Conservation (phyloP, 1,140 invertebrate genomes). For the Aphaenogaster rudis region DNA sequence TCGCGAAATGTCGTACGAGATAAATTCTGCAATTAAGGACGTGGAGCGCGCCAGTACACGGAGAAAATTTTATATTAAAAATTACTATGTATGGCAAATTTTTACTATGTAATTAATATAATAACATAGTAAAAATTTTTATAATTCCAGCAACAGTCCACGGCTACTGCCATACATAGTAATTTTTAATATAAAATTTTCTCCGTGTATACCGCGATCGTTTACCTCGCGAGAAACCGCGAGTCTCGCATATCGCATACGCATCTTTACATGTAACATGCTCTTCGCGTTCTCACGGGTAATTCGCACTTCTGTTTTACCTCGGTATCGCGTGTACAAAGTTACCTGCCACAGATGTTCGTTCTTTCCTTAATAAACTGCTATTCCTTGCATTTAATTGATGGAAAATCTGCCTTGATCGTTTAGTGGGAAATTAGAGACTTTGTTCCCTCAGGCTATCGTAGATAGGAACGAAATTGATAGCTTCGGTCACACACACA, state of each 20-base stretch:
- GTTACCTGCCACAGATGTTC: background rate
- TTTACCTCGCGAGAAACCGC: conserved; percentile 43
- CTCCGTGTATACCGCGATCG: background rate
- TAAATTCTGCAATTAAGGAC: conserved; percentile 10
- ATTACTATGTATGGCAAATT: no score
- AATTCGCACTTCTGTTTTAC: conserved; percentile 36
- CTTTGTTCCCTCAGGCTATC: background rate
- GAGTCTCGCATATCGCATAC: conserved; percentile 2
- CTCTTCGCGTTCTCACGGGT: conserved; percentile 34
- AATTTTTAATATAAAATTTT: no score
- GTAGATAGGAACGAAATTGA: background rate
- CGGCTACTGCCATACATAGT: no score
- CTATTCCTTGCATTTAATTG: background rate
- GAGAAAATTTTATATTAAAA: no score
- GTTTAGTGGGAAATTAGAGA: background rate
- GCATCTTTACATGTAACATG: conserved; percentile 13
- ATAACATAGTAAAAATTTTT: no score
- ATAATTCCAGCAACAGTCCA: no score
- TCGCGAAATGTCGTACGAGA: background rate
- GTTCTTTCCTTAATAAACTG: conserved; percentile 18
- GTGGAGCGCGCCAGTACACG: no score
- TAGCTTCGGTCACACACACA: background rate
- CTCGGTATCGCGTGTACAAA: background rate
- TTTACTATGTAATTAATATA: no score
- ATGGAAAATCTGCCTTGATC: background rate